Percentiles rank a stretch among this genome's conserved stretches.
Evolutionary conservation across 1,140 invertebrate genomes (phyloP).

Genomic region (Periplaneta americana): DNA sequence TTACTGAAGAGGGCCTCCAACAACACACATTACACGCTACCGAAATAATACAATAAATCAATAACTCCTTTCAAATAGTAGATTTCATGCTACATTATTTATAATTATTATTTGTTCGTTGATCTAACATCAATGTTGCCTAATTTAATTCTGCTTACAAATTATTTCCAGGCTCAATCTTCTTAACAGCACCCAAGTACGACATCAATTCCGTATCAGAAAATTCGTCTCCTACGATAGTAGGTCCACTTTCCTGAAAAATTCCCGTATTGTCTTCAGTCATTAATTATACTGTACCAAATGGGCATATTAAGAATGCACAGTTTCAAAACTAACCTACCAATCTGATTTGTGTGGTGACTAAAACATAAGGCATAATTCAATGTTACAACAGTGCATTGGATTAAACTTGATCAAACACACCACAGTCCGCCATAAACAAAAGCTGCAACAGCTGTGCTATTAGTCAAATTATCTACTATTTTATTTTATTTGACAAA

Average conservation of each 20-base stretch:
- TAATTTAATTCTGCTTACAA: constrained; percentile 31
- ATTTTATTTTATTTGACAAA: too few relatives aligned
- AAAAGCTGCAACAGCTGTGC: not conserved
- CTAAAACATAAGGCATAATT: constrained; percentile 8
- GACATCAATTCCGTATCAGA: constrained; percentile 38
- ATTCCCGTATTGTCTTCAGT: not conserved
- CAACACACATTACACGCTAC: too few relatives aligned
- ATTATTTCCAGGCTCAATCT: constrained; percentile 37
- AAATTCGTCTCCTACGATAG: constrained; percentile 37
- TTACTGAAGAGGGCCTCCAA: too few relatives aligned
- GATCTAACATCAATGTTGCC: too few relatives aligned
- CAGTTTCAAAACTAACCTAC: not conserved
- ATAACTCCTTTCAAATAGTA: too few relatives aligned
- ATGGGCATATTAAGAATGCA: not conserved
- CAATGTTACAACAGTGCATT: not conserved
- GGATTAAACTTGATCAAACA: not conserved
- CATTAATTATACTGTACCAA: not conserved
- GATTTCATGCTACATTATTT: too few relatives aligned
- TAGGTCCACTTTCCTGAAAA: constrained; percentile 36
- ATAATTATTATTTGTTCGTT: too few relatives aligned
- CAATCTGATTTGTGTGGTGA: constrained; percentile 5
- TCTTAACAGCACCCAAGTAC: constrained; percentile 33
- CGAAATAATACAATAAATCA: too few relatives aligned
- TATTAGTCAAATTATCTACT: too few relatives aligned
- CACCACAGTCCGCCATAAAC: not conserved